Base-by-base conservation (phyloP, 92 coral and sea anemone species). In the Desmophyllum pertusum region DNA sequence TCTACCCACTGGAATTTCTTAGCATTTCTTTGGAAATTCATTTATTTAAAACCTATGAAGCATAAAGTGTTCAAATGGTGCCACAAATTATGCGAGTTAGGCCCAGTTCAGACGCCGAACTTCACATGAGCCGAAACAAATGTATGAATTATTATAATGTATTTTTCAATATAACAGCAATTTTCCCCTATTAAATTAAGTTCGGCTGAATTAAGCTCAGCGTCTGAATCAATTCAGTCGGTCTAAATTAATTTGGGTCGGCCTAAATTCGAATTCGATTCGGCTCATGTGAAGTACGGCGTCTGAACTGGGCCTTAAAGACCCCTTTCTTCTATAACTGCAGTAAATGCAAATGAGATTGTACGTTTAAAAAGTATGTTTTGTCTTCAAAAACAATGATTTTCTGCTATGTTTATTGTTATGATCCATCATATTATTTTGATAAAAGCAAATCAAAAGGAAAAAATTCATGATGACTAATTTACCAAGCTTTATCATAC, bases 361-460 rank as follows among this genome's bases (percentile, higher is more conserved):
- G 15, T 50, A 13, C 18, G 2, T 36, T 67, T 17, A 35, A 15
- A 37, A n/a, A 37, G 73, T 21, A 21, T 67, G 73, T 37, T 67
- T 67, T 67, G 43, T 4, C 25, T 35, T 1, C 42, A 38, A 21
- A 67, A 67, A n/a, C 21, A 62, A 35, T 67, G 42, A 38, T 38
- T 67, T 36, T 67, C 42, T 67, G 73, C 5, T 66, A 11, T 67
- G 40, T 10, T 67, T 27, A 67, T 17, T 5, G 73, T 37, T 19
- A 25, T 33, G 10, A 8, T 67, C 3, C 42, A 67, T 36, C 42
- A n/a, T n/a, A n/a, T n/a, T n/a, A n/a, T n/a, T 67, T 37, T 36
- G 42, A 37, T 37, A 14, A 36, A 67, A 67, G 73, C 29, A 67
- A 67, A 67, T 67, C 45, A 67, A 37, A 67, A 67, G 73, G 45